Evolutionary conservation across 2,888 invertebrate species (phyloP).

Genomic region (Chromoteleia sp.): DNA sequence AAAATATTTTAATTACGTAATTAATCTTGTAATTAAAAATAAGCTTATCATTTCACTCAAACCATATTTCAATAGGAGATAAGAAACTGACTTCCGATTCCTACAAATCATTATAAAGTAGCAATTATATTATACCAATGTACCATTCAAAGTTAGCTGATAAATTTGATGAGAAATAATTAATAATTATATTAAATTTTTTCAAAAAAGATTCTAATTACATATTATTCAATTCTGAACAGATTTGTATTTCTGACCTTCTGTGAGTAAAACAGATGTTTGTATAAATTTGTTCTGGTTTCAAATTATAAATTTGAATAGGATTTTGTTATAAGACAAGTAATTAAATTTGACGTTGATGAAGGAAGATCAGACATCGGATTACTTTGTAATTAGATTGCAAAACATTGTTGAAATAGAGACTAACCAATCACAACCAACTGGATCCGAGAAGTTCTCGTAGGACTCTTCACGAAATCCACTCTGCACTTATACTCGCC

Average conservation of each 20-base stretch:
- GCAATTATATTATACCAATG: no score
- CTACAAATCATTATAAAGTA: no score
- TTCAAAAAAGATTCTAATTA: no score
- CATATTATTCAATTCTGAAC: no score
- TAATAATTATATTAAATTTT: no score
- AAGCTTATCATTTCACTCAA: no score
- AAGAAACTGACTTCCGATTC: no score
- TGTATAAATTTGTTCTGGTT: neutral
- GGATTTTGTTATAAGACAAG: neutral
- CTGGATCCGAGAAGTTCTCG: conserved; percentile 90
- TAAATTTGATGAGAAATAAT: no score
- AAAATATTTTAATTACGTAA: no score
- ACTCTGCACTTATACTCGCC: conserved; percentile 93
- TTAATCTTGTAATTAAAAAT: no score
- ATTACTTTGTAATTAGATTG: conserved; percentile 52
- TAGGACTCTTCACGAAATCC: conserved; percentile 92
- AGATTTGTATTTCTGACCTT: neutral
- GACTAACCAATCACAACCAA: conserved; percentile 91
- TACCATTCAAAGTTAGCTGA: no score
- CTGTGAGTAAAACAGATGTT: neutral
- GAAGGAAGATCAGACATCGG: conserved; percentile 35
- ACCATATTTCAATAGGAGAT: no score
- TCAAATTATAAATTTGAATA: neutral
- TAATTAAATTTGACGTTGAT: conserved; percentile 14
- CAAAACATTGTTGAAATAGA: conserved; percentile 27